phyloP scores from a whole-genome alignment of 1,140 invertebrate species.

The Zaprionus taronus region DNA sequence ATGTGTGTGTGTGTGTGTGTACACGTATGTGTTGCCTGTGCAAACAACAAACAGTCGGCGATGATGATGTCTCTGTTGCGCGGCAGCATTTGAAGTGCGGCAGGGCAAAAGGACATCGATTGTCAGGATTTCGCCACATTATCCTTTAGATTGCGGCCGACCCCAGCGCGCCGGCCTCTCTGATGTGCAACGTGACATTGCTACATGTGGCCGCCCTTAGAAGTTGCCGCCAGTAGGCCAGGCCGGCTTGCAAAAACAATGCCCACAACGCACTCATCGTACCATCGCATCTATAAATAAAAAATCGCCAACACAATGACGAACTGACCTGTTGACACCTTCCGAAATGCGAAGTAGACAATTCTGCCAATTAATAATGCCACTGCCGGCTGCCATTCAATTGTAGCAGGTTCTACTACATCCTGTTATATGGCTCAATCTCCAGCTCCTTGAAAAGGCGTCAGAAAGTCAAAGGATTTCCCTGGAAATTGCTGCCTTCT shows the following conservation, averaged over 20 bases:
- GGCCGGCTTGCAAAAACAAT: conserved; percentile 66
- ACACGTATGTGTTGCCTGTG: conserved; percentile 40
- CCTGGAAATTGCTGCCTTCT: conserved; percentile 38
- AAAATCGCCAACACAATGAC: conserved; percentile 67
- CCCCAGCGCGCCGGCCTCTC: conserved; percentile 45
- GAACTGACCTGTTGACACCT: conserved; percentile 81
- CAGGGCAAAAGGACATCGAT: conserved; percentile 64
- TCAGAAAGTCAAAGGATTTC: conserved; percentile 45
- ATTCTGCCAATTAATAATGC: conserved; percentile 75
- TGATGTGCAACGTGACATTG: conserved; percentile 78
- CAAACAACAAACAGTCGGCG: conserved; percentile 62
- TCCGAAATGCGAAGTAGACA: conserved; percentile 57
- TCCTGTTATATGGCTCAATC: conserved; percentile 60
- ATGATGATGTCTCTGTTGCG: conserved; percentile 21
- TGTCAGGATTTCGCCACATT: conserved; percentile 82
- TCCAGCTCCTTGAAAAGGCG: conserved; percentile 17
- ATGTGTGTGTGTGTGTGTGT: neutral
- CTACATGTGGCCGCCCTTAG: conserved; percentile 57
- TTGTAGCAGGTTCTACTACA: conserved; percentile 58
- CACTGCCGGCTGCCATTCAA: conserved; percentile 48
- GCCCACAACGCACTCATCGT: neutral
- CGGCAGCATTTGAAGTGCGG: conserved; percentile 71
- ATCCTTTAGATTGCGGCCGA: conserved; percentile 72
- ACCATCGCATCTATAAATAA: conserved; percentile 20
- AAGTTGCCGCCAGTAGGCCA: conserved; percentile 56